Conservation (phyloP, 92 coral and sea anemone species). For the Actinostola sp. region DNA sequence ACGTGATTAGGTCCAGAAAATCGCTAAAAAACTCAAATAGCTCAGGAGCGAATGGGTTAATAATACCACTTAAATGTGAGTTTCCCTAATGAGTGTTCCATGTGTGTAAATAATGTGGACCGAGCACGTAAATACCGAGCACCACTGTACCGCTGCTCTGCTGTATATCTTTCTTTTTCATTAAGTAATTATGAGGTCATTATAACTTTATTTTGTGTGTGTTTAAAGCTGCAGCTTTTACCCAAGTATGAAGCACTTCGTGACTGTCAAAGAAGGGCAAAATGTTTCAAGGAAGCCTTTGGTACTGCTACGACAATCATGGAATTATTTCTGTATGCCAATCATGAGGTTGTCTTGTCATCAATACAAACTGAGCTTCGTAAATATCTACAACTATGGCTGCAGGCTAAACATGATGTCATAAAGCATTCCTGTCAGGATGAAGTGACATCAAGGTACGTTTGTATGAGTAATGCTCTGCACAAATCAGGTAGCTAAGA, state of each 20-base stretch:
- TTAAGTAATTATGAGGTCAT: not conserved
- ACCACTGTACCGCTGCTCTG: no score
- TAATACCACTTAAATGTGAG: no score
- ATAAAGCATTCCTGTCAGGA: slow-evolving; percentile 32
- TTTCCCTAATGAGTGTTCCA: no score
- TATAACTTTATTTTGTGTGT: not conserved
- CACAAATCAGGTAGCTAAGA: no score
- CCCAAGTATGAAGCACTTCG: slow-evolving; percentile 72
- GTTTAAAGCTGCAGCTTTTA: slow-evolving; percentile 36
- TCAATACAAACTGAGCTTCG: slow-evolving; percentile 9
- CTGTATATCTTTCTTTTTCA: no score
- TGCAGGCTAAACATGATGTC: slow-evolving; percentile 55
- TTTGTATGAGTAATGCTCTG: no score
- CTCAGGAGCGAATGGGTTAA: no score
- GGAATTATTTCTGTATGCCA: slow-evolving; percentile 4
- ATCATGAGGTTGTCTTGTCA: not conserved
- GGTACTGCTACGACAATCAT: slow-evolving; percentile 47
- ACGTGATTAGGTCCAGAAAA: no score
- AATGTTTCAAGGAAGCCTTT: slow-evolving; percentile 50
- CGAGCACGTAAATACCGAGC: no score
- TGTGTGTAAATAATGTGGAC: no score
- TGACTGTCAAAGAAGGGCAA: slow-evolving; percentile 81
- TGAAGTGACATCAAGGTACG: slow-evolving; percentile 22
- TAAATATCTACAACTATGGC: slow-evolving; percentile 37
- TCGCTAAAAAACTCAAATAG: no score